Evolutionary conservation across 2,888 invertebrate genomes (phyloP), one percentile per base, ranked within the genome.

Genomic region (Amiota mariae): DNA sequence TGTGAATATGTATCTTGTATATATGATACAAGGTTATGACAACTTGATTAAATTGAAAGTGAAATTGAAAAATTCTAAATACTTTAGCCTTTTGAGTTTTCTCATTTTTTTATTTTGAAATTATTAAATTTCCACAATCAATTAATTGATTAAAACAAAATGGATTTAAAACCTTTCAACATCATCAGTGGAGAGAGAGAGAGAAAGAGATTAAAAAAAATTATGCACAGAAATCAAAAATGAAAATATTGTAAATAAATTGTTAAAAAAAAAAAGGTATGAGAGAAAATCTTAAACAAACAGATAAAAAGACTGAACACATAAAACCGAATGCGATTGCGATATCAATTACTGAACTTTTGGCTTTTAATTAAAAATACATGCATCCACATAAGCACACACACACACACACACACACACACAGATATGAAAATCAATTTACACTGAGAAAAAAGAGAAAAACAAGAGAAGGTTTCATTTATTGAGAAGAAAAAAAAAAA

Each of bases 351-450:
- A 83, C 79, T 78, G 80, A 80, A 79, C 77, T 79, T 82, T 78
- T 82, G 81, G 78, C 82, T 83, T 82, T 83, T 85, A 84, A 85
- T 83, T 84, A 81, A 84, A 82, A 76, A 46, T 12, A 13, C 63
- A 63, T 46, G 36, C 36, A 63, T 0, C 3, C 64, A 12, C 15
- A 13, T 51, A 20, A 8, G 2, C 67, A 49, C 36, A 18, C 67
- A 70, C 11, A 70, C 4, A 24, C 24, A 59, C 11, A 63, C 2
- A 63, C 13, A 36, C 8, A 18, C 48, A 48, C 48, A 64, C 15
- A 66, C 48, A 71, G 9, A 47, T 20, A 71, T 59, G 57, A 36
- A 18, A 71, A 71, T 13, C 48, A 71, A 61, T 18, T 48, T 48
- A 66, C 47, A 46, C 13, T n/a, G 48, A 15, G 63, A 46, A 36